Conservation (phyloP, 1,140 invertebrate genomes). For the Eciton burchellii region DNA sequence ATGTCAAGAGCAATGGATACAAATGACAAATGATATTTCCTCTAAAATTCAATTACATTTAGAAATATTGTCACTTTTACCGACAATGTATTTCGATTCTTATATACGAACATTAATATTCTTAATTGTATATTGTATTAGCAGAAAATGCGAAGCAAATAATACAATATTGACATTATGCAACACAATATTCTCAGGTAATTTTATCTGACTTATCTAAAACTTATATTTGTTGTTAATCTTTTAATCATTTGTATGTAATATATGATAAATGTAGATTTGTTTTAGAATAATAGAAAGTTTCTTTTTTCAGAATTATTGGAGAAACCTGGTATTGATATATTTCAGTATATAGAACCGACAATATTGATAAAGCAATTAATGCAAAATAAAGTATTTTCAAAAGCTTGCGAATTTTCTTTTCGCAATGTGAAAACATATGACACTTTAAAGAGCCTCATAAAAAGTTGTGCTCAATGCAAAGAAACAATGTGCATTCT, state of each 20-base stretch:
- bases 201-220: slow-evolving; percentile 42
- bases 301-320: slow-evolving; percentile 65
- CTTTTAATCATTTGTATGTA: not conserved
- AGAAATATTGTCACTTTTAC: slow-evolving; percentile 74
- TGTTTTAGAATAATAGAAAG: not conserved
- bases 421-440: slow-evolving; percentile 65
- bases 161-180: slow-evolving; percentile 67
- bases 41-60: slow-evolving; percentile 70
- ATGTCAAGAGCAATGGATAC: slow-evolving; percentile 56
- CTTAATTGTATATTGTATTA: slow-evolving; percentile 74
- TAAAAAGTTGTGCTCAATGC: slow-evolving; percentile 51
- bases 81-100: slow-evolving; percentile 67
- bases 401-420: slow-evolving; percentile 68
- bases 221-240: not conserved
- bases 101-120: slow-evolving; percentile 72
- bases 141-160: slow-evolving; percentile 66
- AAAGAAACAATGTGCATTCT: slow-evolving; percentile 59
- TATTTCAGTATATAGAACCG: slow-evolving; percentile 72
- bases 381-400: slow-evolving; percentile 51
- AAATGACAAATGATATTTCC: slow-evolving; percentile 49
- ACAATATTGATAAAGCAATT: slow-evolving; percentile 64
- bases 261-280: slow-evolving; percentile 14
- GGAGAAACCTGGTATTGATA: slow-evolving; percentile 65
- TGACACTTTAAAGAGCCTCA: slow-evolving; percentile 57
- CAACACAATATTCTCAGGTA: slow-evolving; percentile 74